Conservation (phyloP, 2,797 vertebrate genomes). For the Neoniphon sammara region DNA sequence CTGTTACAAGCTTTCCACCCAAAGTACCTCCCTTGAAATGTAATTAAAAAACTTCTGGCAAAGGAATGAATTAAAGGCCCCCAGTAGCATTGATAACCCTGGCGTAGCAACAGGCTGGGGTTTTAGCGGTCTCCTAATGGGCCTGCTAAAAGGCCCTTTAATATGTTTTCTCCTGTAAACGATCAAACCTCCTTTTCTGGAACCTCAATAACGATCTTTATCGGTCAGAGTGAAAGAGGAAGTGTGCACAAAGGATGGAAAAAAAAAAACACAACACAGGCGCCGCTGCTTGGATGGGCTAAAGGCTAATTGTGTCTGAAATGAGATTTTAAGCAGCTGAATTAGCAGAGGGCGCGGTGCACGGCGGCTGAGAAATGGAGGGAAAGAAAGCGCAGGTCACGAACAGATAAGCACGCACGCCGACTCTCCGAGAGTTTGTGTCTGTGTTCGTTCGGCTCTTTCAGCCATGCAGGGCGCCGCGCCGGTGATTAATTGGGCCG, state of each 20-base stretch:
- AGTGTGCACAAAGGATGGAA: constrained; percentile 63
- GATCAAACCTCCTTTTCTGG: constrained; percentile 75
- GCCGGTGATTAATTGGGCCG: constrained; percentile 69
- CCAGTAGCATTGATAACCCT: constrained; percentile 66
- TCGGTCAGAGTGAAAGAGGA: constrained; percentile 64
- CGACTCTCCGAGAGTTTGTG: constrained; percentile 43
- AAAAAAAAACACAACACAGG: constrained; percentile 49
- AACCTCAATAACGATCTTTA: constrained; percentile 75
- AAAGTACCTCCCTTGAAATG: constrained; percentile 61
- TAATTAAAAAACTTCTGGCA: constrained; percentile 70
- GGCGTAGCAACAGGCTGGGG: constrained; percentile 55
- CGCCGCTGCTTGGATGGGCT: constrained; percentile 70
- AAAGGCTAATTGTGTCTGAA: constrained; percentile 86
- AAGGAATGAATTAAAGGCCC: constrained; percentile 63
- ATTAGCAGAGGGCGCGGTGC: constrained; percentile 75
- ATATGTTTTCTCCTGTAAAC: constrained; percentile 78
- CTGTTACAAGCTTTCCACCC: background rate
- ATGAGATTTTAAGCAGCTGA: constrained; percentile 82
- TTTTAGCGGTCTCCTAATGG: constrained; percentile 65
- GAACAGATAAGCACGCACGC: constrained; percentile 59
- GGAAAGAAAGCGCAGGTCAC: constrained; percentile 62
- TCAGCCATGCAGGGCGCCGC: constrained; percentile 45
- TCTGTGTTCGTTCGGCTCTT: constrained; percentile 57
- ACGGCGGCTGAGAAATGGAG: constrained; percentile 54
- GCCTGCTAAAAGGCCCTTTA: constrained; percentile 67